These are phyloP conservation scores for Adineta ricciae DNA, from an alignment of 2,888 invertebrate species.

Conservation along the genomic window DNA sequence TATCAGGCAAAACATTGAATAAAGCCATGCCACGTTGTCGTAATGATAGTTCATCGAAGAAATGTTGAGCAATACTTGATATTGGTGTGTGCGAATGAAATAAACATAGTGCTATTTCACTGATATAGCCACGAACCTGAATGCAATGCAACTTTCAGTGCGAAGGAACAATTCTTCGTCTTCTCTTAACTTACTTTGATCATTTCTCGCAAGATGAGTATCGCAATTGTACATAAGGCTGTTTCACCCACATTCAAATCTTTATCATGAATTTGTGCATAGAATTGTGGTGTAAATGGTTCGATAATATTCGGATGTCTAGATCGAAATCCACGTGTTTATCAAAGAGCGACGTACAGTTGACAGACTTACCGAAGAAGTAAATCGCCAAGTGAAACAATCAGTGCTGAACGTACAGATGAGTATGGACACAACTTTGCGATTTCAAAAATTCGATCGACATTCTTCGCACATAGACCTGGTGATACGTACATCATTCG, in stretches of 20 bases:
- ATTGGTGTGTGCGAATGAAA: conserved; percentile 10
- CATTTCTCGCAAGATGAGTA: conserved; percentile 8
- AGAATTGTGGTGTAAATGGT: conserved; percentile 8
- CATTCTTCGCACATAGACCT: not conserved
- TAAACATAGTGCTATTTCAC: conserved; percentile 15
- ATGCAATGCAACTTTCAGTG: not conserved
- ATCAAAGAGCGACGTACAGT: not conserved
- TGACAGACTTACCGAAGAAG: not conserved
- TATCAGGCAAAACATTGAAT: conserved; percentile 8
- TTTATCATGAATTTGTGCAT: conserved; percentile 4
- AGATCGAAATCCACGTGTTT: too few relatives aligned
- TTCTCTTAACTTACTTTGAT: too few relatives aligned
- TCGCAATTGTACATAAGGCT: not conserved
- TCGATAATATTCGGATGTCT: conserved; percentile 11
- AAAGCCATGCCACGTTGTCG: not conserved
- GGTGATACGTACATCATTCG: conserved; percentile 6
- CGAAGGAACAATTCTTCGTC: too few relatives aligned
- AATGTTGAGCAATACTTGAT: conserved; percentile 9
- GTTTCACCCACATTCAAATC: conserved; percentile 1
- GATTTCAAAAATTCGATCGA: not conserved
- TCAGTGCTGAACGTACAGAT: conserved; percentile 6
- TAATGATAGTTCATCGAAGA: not conserved
- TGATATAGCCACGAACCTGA: conserved; percentile 13
- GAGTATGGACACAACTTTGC: not conserved
- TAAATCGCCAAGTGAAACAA: conserved; percentile 9